Conservation (phyloP, 2,797 vertebrate species). For the Pseudochaenichthys georgianus region DNA sequence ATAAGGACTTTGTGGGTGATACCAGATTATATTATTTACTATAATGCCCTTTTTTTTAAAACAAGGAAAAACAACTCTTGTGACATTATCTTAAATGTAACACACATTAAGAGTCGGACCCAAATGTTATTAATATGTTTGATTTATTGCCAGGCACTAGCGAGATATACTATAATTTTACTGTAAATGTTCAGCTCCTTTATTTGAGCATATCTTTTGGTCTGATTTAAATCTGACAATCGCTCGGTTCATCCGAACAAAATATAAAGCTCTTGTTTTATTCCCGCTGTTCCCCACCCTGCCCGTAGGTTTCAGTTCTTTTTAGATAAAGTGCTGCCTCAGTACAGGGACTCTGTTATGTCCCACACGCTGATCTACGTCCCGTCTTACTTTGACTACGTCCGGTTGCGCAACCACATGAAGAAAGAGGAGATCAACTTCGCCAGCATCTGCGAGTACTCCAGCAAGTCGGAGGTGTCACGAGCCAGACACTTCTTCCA, state of each 20-base stretch:
- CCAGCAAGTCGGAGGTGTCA: constrained; percentile 87
- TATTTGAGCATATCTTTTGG: background rate
- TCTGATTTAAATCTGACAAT: background rate
- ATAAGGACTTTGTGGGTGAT: too few relatives aligned
- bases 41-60: too few relatives aligned
- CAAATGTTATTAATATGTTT: too few relatives aligned
- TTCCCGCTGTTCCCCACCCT: constrained; percentile 24
- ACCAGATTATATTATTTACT: too few relatives aligned
- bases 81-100: too few relatives aligned
- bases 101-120: too few relatives aligned
- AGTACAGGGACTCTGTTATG: constrained; percentile 96
- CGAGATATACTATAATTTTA: too few relatives aligned
- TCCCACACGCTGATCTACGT: constrained; percentile 95
- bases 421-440: constrained; percentile 93
- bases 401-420: constrained; percentile 95
- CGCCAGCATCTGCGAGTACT: constrained; percentile 92
- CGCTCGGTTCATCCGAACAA: background rate
- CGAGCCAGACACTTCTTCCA: constrained; percentile 91
- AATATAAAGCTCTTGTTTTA: background rate
- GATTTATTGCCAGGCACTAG: too few relatives aligned
- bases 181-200: background rate
- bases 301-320: constrained; percentile 92
- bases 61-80: too few relatives aligned
- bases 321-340: constrained; percentile 91
- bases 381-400: constrained; percentile 95